These are phyloP conservation scores for Phalacrocorax carbo DNA, from an alignment of 2,113 vertebrate genomes.

Conservation along the genomic window DNA sequence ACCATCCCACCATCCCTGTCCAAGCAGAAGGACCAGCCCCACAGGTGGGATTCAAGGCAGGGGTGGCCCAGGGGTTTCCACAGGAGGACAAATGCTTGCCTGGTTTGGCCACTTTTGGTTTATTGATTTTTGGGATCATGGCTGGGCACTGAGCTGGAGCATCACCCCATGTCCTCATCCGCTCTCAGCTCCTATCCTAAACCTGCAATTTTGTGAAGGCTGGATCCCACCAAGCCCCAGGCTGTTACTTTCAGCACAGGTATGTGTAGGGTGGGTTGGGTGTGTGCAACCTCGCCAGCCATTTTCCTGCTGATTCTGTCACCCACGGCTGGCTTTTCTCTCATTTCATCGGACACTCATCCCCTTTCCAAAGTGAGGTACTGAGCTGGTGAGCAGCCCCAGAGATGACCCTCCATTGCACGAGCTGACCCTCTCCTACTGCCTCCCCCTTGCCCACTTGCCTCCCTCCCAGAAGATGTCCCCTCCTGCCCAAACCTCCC, in stretches of 20 bases:
- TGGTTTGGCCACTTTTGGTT: not conserved
- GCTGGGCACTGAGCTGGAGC: not conserved
- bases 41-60: not conserved
- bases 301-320: not conserved
- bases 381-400: not conserved
- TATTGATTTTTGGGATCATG: not conserved
- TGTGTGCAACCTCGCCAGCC: not conserved
- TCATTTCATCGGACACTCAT: no score
- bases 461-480: not conserved
- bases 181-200: not conserved
- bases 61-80: not conserved
- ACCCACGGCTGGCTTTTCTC: not conserved
- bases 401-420: not conserved
- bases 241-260: no score
- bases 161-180: not conserved
- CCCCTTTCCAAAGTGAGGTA: not conserved
- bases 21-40: not conserved
- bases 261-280: no score
- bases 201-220: not conserved
- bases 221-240: not conserved
- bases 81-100: not conserved
- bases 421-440: not conserved
- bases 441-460: not conserved
- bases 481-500: not conserved
- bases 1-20: not conserved